Conservation (phyloP, 2,888 invertebrate species). For the Cephus nigrinus region DNA sequence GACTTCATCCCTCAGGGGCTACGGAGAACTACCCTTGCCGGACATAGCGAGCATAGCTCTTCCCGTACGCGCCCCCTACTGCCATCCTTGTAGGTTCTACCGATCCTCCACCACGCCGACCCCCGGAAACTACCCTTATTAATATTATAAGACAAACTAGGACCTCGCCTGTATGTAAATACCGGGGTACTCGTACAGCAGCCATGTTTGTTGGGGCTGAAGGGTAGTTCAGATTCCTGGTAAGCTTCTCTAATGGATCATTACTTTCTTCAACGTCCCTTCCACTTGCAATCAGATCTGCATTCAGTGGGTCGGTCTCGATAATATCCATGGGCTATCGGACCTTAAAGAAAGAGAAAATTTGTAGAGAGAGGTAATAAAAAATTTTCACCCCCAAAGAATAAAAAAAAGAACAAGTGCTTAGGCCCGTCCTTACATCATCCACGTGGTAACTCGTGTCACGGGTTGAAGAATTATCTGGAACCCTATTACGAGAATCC, state of each 20-base stretch:
- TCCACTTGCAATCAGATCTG: background rate
- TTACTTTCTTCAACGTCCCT: background rate
- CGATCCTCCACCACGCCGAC: constrained; percentile 51
- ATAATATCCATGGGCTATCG: background rate
- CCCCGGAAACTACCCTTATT: constrained; percentile 63
- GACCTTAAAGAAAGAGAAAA: background rate
- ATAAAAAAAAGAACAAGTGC: background rate
- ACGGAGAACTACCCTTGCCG: constrained; percentile 60
- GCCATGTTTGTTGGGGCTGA: constrained; percentile 17
- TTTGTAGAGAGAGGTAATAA: background rate
- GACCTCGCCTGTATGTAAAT: constrained; percentile 52
- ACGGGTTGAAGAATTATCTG: background rate
- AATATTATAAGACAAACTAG: constrained; percentile 63
- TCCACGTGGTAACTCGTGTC: background rate
- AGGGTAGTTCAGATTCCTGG: constrained; percentile 14
- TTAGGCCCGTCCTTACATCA: background rate
- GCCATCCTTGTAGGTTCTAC: constrained; percentile 15
- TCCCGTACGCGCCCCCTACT: constrained; percentile 47
- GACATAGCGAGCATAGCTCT: constrained; percentile 66
- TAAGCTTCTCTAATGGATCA: background rate
- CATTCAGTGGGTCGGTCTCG: background rate
- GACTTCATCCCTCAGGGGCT: constrained; percentile 60
- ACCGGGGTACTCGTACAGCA: constrained; percentile 51
- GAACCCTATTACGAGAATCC: background rate
- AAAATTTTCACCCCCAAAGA: background rate